A percentile compares a stretch with the other conserved stretches of the same genome.
Conservation (phyloP, 1,140 invertebrate genomes). For the Physella acuta region DNA sequence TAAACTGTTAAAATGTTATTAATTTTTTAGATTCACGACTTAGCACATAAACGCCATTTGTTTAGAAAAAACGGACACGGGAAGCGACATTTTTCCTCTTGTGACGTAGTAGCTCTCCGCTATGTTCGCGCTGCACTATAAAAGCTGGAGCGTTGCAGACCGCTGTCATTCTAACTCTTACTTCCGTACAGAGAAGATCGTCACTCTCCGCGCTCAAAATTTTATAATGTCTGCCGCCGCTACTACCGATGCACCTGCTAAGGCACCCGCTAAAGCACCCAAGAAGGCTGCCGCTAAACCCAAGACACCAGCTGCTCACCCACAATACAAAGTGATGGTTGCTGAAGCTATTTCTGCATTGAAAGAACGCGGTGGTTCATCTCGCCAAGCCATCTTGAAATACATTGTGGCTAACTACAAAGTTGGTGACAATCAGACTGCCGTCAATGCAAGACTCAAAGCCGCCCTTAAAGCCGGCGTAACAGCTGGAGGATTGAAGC, state of each 20-base stretch:
- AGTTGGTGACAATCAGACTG: constrained; percentile 40
- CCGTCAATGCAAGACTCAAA: constrained; percentile 27
- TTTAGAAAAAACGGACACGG: no score
- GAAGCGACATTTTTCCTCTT: no score
- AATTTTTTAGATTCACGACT: no score
- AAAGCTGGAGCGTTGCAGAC: background rate
- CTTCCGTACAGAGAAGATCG: background rate
- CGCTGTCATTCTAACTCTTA: background rate
- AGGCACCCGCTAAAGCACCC: constrained; percentile 13
- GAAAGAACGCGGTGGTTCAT: no score
- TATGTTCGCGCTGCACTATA: background rate
- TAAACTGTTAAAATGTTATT: no score
- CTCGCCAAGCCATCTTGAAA: constrained; percentile 48
- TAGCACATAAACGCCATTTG: no score
- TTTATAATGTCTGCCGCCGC: constrained; percentile 9
- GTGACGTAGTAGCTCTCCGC: background rate
- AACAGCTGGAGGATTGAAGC: constrained; percentile 36
- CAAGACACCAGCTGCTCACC: constrained; percentile 28
- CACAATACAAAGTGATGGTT: constrained; percentile 27
- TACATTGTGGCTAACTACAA: constrained; percentile 51
- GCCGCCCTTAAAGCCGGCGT: constrained; percentile 41
- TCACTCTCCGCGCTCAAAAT: background rate
- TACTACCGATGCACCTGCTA: constrained; percentile 19
- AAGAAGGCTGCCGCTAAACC: constrained; percentile 23
- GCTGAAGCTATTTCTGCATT: constrained; percentile 6